These are phyloP conservation scores for Polyommatus iphigenia DNA, from an alignment of 2,888 invertebrate species.

Conservation along the genomic window DNA sequence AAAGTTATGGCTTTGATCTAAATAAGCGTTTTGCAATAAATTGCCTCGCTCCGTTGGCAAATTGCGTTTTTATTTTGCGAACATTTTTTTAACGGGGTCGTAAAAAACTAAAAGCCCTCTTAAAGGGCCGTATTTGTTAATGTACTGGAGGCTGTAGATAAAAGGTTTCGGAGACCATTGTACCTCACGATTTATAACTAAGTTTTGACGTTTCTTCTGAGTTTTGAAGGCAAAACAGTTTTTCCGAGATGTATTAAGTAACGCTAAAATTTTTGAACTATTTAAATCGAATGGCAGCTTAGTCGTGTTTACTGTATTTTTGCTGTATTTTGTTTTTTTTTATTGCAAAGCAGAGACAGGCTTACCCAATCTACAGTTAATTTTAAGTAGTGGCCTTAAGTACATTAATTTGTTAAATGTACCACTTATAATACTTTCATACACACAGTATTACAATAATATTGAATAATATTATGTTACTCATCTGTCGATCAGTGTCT, in stretches of 20 bases:
- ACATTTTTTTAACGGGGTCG: slow-evolving; percentile 1
- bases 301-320: no score
- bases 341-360: no score
- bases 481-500: background rate
- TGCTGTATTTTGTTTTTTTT: no score
- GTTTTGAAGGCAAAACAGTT: background rate
- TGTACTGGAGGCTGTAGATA: slow-evolving; percentile 1
- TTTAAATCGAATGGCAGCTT: no score
- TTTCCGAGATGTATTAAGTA: background rate
- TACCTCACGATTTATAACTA: background rate
- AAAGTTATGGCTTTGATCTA: background rate
- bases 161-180: background rate
- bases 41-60: background rate
- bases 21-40: slow-evolving; percentile 9
- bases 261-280: no score
- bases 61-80: slow-evolving; percentile 16
- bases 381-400: no score
- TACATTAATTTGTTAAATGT: no score
- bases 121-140: slow-evolving; percentile 6
- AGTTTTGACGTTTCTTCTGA: background rate
- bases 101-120: slow-evolving; percentile 1
- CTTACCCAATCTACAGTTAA: no score
- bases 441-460: no score
- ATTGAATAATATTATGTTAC: background rate
- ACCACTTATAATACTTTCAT: no score